phyloP scores from a whole-genome alignment of 2,797 vertebrate species.

The Cuniculus paca region DNA sequence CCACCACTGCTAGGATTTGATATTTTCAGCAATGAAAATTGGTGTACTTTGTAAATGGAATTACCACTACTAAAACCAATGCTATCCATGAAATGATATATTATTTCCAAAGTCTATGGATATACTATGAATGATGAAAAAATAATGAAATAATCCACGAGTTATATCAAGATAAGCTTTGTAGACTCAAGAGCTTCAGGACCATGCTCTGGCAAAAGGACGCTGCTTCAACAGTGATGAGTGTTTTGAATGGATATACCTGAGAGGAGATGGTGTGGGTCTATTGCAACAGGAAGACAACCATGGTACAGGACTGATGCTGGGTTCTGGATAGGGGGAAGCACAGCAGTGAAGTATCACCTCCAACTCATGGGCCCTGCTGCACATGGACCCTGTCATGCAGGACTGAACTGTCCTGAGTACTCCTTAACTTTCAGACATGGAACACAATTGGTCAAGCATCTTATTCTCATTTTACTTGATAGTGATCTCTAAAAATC shows the following conservation, averaged over 20 bases:
- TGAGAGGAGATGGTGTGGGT: not conserved
- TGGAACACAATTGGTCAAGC: rapidly evolving
- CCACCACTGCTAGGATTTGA: not conserved
- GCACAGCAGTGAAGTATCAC: not conserved
- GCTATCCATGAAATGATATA: not conserved
- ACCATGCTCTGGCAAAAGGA: not conserved
- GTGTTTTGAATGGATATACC: not conserved
- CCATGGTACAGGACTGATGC: not conserved
- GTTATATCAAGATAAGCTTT: not conserved
- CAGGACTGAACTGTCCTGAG: not conserved
- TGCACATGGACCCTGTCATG: not conserved
- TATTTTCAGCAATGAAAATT: not conserved
- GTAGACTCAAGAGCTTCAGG: not conserved
- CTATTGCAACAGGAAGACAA: not conserved
- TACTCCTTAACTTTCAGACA: rapidly evolving
- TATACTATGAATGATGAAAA: no score
- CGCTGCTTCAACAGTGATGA: not conserved
- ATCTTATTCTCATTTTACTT: not conserved
- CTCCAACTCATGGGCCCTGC: not conserved
- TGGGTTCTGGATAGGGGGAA: not conserved
- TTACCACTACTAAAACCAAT: not conserved
- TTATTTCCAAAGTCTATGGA: not conserved
- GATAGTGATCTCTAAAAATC: not conserved
- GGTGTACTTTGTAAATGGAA: not conserved
- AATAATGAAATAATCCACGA: not conserved